A percentile compares a stretch with the other conserved stretches of the same genome.
Evolutionary conservation across 2,888 invertebrate genomes (phyloP).

Genomic region (Cataglyphis livida): DNA sequence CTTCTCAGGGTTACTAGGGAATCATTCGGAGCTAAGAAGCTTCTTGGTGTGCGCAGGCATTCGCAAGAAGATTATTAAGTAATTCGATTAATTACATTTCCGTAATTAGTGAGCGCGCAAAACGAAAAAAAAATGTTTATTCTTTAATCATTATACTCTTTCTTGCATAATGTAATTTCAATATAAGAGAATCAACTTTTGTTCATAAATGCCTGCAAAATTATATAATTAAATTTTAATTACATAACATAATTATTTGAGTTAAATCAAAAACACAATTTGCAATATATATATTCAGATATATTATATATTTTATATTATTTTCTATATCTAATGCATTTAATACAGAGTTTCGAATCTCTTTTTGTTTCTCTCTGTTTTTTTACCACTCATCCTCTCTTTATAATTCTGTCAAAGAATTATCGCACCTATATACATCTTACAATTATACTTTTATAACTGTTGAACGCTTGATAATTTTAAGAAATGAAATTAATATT

Average conservation of each 20-base stretch:
- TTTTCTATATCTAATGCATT: neutral
- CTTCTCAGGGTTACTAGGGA: conserved; percentile 83
- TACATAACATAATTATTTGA: neutral
- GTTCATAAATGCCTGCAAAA: neutral
- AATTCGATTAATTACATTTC: conserved; percentile 40
- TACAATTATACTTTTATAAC: conserved; percentile 63
- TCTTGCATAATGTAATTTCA: neutral
- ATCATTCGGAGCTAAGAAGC: conserved; percentile 81
- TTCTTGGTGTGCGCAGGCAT: conserved; percentile 53
- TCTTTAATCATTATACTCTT: neutral
- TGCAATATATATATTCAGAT: neutral
- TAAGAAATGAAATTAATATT: conserved; percentile 77
- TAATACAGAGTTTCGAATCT: too few species aligned
- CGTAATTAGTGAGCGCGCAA: conserved; percentile 15
- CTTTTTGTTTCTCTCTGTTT: too few species aligned
- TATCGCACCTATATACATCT: neutral
- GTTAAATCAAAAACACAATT: neutral
- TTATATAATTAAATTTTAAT: neutral
- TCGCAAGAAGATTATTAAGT: conserved; percentile 40
- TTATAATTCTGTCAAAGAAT: neutral
- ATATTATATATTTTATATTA: neutral
- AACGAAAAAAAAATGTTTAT: neutral
- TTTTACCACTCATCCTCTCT: too few species aligned
- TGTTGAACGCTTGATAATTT: conserved; percentile 81
- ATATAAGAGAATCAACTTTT: neutral